Conservation (phyloP, 2,113 vertebrate genomes). For the Lagopus leucura region DNA sequence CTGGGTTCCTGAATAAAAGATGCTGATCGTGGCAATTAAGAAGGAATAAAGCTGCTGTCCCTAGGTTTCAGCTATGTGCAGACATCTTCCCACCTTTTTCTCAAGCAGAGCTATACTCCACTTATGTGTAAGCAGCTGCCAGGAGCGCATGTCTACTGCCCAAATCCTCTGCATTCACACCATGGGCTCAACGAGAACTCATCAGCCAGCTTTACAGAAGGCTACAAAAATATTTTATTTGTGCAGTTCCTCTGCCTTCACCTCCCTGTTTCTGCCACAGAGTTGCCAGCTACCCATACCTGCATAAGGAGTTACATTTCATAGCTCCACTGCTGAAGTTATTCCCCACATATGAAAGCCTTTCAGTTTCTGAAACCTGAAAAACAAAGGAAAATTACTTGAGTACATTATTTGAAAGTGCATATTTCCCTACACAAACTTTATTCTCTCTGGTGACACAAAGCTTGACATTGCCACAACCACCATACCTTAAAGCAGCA, state of each 20-base stretch:
- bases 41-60: not conserved
- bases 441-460: not conserved
- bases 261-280: rapidly evolving
- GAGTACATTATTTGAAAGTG: too few relatives aligned
- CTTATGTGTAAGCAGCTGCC: not conserved
- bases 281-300: conserved; percentile 71
- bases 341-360: conserved; percentile 88
- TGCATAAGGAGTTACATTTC: conserved; percentile 90
- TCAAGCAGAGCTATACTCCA: rapidly evolving
- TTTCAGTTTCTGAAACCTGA: conserved; percentile 89
- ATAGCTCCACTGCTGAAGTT: conserved; percentile 82
- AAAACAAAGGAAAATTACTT: not conserved
- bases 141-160: not conserved
- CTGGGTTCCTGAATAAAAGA: not conserved
- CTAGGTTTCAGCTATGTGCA: not conserved
- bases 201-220: not conserved
- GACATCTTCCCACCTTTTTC: not conserved
- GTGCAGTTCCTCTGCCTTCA: not conserved
- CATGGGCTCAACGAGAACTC: rapidly evolving
- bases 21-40: not conserved
- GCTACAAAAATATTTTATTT: not conserved
- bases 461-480: not conserved
- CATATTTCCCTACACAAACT: not conserved
- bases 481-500: not conserved
- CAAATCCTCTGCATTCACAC: not conserved